Evolutionary conservation across 2,113 vertebrate genomes (phyloP), one percentile per base, ranked within the genome.

Genomic region (Pomatorhinus ruficollis): DNA sequence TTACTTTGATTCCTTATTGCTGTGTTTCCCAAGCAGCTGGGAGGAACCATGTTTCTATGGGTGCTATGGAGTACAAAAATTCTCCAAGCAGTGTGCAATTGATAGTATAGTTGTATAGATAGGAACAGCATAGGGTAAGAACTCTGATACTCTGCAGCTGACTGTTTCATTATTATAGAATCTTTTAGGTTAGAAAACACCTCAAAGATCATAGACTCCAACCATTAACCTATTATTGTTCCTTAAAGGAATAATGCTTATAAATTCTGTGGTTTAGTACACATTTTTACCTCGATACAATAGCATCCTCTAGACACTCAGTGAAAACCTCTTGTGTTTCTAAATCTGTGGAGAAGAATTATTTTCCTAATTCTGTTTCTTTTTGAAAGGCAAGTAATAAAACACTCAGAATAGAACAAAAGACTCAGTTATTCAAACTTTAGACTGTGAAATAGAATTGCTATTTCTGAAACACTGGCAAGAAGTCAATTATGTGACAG

Each of bases 231-330:
- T 40, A 3, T 45, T 25, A 45, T 24, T 37, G 27, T 24, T 89
- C 23, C 20, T 91, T 59, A 72, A 82, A 79, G 37, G 57, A 61
- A 45, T 54, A 47, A 15, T 27, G 11, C 28, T 59, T 68, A 14
- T 24, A 45, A 76, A 52, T 42, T 37, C 28, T 70, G 4, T 52
- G 12, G 53, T 33, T 70, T 42, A 44, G 52, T 75, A 71, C 30
- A 24, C 3, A 3, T 65, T 78, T 89, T 56, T 79, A 37, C 10
- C 31, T 37, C 20, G 39, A 7, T 57, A 49, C 0, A 0, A 6
- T 27, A 37, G 33, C 28, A 15, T 83, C 69, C 12, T 63, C 35
- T 79, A 50, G 47, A 57, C 10, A 12, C 37, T 53, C 13, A 31
- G 3, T 30, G 49, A 31, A 85, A 82, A 74, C 15, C 42, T 42